These are phyloP conservation scores for Drosophila rhopaloa DNA, from an alignment of 1,140 invertebrate genomes.

Conservation along the genomic window DNA sequence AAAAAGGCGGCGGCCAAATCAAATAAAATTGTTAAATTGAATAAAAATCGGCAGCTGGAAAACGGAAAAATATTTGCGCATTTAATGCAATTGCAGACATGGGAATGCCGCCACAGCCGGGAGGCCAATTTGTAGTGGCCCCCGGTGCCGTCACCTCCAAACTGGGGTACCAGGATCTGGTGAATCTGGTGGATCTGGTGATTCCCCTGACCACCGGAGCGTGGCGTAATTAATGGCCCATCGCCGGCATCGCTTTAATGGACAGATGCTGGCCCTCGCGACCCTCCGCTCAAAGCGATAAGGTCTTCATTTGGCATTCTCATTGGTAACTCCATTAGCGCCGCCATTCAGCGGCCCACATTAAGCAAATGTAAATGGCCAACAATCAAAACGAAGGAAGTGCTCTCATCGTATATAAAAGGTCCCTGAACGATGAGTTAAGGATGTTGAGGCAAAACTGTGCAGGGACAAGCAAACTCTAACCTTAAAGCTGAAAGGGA, in stretches of 20 bases:
- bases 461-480: background rate
- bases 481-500: constrained; percentile 2
- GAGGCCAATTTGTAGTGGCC: constrained; percentile 56
- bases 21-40: constrained; percentile 83
- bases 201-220: constrained; percentile 30
- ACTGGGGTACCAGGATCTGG: background rate
- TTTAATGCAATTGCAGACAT: constrained; percentile 74
- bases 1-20: constrained; percentile 63
- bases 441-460: background rate
- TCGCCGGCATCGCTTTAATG: constrained; percentile 59
- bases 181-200: background rate
- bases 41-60: constrained; percentile 78
- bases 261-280: constrained; percentile 48
- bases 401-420: constrained; percentile 19
- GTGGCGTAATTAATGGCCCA: constrained; percentile 70
- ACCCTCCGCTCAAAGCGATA: constrained; percentile 33
- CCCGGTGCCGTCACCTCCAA: background rate
- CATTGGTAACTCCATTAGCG: constrained; percentile 70
- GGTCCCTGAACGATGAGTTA: constrained; percentile 8
- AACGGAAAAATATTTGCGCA: constrained; percentile 69
- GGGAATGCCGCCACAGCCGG: constrained; percentile 31
- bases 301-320: constrained; percentile 51
- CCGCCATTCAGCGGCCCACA: constrained; percentile 51
- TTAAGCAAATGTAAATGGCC: constrained; percentile 68
- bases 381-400: constrained; percentile 36